A percentile compares a stretch with the other conserved stretches of the same genome.
These are phyloP conservation scores for Tinea pellionella DNA, from an alignment of 2,888 invertebrate genomes.

Conservation along the genomic window DNA sequence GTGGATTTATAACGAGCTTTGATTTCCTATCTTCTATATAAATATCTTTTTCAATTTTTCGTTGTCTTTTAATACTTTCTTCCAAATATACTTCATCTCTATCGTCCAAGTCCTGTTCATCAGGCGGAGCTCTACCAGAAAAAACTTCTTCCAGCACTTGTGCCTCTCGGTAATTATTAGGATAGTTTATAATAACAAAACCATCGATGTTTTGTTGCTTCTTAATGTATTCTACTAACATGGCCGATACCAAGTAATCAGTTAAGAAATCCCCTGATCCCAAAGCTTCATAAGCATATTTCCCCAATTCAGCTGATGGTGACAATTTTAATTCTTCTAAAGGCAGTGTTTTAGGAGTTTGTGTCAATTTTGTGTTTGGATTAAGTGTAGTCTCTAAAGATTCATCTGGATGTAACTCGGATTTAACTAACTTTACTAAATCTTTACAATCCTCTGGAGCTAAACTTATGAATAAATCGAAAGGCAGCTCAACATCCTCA, in stretches of 20 bases:
- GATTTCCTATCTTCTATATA: slow-evolving; percentile 51
- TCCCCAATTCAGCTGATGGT: slow-evolving; percentile 62
- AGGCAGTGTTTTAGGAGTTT: slow-evolving; percentile 72
- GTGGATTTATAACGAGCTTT: slow-evolving; percentile 62
- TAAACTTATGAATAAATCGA: slow-evolving; percentile 40
- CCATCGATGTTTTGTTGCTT: slow-evolving; percentile 56
- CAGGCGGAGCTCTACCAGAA: slow-evolving; percentile 60
- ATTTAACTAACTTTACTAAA: slow-evolving; percentile 42
- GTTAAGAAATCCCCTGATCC: slow-evolving; percentile 63
- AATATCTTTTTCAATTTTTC: slow-evolving; percentile 43
- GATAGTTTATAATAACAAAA: slow-evolving; percentile 75
- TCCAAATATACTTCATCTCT: slow-evolving; percentile 52
- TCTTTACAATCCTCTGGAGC: slow-evolving; percentile 42
- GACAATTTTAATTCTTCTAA: slow-evolving; percentile 67
- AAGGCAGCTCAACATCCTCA: slow-evolving; percentile 54
- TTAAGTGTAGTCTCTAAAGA: neutral
- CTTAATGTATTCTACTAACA: slow-evolving; percentile 72
- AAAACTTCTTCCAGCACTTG: slow-evolving; percentile 70
- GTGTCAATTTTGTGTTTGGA: slow-evolving; percentile 55
- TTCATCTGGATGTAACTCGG: slow-evolving; percentile 27
- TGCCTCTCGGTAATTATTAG: slow-evolving; percentile 68
- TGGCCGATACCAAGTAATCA: slow-evolving; percentile 65
- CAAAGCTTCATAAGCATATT: slow-evolving; percentile 64
- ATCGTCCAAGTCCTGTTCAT: slow-evolving; percentile 38
- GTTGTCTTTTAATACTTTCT: slow-evolving; percentile 44